Evolutionary conservation across 37 sponge, comb jelly and placozoan genomes (phyloP).

Genomic region (Cliona cf. orientalis): DNA sequence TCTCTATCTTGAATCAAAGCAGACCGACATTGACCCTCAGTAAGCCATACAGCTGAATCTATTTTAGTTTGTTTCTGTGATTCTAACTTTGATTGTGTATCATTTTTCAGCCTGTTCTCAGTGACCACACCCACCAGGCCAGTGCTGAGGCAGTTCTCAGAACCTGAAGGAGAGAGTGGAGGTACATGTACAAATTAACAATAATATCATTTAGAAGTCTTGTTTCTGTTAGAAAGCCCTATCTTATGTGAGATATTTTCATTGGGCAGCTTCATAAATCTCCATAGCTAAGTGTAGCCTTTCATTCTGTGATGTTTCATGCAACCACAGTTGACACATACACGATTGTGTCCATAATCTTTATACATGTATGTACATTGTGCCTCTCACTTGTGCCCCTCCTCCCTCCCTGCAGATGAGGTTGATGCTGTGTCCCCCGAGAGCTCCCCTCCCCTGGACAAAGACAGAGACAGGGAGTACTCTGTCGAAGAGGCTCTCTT

Average conservation of each 20-base stretch:
- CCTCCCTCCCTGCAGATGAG: background rate
- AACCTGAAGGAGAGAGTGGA: background rate
- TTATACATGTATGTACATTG: too few species aligned
- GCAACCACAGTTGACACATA: too few species aligned
- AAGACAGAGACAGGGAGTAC: constrained; percentile 2
- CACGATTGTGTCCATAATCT: too few species aligned
- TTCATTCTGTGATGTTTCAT: too few species aligned
- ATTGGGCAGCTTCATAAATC: too few species aligned
- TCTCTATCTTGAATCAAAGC: background rate
- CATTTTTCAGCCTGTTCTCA: constrained; percentile 16
- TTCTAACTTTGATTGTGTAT: background rate
- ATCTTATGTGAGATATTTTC: too few species aligned
- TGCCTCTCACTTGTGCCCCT: too few species aligned
- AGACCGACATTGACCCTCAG: background rate
- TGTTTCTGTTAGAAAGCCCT: too few species aligned
- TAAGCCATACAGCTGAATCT: background rate
- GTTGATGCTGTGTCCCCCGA: constrained; percentile 41
- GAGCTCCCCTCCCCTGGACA: constrained; percentile 61
- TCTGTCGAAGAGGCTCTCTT: constrained; percentile 17
- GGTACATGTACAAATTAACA: background rate
- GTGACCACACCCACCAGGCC: constrained; percentile 64
- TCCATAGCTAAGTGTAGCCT: too few species aligned
- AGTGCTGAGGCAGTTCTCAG: background rate
- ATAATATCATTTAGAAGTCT: too few species aligned
- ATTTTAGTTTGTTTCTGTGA: background rate